Evolutionary conservation across 2,113 vertebrate genomes (phyloP).

Genomic region (Daphoenositta chrysoptera): DNA sequence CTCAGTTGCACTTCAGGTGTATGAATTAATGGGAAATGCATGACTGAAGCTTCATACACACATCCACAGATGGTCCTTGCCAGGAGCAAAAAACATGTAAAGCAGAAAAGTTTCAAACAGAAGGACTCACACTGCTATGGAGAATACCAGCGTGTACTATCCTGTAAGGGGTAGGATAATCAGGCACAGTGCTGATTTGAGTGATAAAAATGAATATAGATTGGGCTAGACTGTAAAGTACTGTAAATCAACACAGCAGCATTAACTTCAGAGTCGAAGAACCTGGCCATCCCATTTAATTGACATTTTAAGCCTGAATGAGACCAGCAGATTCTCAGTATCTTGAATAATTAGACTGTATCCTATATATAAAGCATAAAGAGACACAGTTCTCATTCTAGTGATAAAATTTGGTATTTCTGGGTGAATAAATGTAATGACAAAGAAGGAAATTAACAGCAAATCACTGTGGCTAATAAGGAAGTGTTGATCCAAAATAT

Average conservation of each 20-base stretch:
- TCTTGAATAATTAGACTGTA: slow-evolving; percentile 3
- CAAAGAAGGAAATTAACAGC: slow-evolving; percentile 25
- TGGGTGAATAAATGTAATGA: slow-evolving; percentile 6
- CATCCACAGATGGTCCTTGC: not conserved
- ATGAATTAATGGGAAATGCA: not conserved
- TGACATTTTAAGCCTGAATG: slow-evolving; percentile 17
- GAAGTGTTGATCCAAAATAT: slow-evolving; percentile 47
- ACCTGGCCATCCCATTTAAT: not conserved
- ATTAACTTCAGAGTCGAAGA: not conserved
- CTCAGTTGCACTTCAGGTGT: not conserved
- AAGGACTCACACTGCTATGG: not conserved
- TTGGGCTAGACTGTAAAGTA: not conserved
- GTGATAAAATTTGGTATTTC: slow-evolving; percentile 18
- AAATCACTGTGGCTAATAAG: slow-evolving; percentile 32
- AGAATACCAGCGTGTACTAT: not conserved
- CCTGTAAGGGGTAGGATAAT: not conserved
- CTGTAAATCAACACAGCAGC: not conserved
- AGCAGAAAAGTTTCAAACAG: not conserved
- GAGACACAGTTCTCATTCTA: not conserved
- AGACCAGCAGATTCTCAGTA: not conserved
- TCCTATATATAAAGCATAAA: not conserved
- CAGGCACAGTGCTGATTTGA: not conserved
- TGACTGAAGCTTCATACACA: not conserved
- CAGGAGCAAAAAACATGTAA: not conserved
- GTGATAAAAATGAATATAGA: not conserved